These are phyloP conservation scores for Temnothorax longispinosus DNA, from an alignment of 1,140 invertebrate genomes.

Conservation along the genomic window DNA sequence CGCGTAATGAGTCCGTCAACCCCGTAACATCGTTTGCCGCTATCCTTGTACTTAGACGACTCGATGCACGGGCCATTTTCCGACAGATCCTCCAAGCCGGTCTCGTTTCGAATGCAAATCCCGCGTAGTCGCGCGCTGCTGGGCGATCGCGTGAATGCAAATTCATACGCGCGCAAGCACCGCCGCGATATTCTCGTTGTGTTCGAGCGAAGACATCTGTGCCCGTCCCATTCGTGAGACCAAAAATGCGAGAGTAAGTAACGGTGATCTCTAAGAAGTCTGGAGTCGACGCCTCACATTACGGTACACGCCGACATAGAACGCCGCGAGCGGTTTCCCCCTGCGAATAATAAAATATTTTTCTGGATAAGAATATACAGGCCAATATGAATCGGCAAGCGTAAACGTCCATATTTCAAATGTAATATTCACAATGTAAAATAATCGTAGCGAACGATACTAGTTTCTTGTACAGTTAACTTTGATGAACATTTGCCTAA, in stretches of 20 bases:
- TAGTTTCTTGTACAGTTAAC: conserved; percentile 10
- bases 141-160: conserved; percentile 66
- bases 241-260: conserved; percentile 32
- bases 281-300: background rate
- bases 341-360: conserved; percentile 4
- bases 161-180: conserved; percentile 61
- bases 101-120: conserved; percentile 82
- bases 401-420: background rate
- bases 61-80: conserved; percentile 80
- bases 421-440: background rate
- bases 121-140: conserved; percentile 52
- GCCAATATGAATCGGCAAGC: background rate
- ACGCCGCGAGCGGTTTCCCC: conserved; percentile 1
- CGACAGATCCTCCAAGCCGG: conserved; percentile 75
- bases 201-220: background rate
- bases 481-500: background rate
- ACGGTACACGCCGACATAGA: background rate
- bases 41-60: conserved; percentile 84
- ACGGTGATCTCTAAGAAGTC: background rate
- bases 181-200: conserved; percentile 67
- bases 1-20: conserved; percentile 85
- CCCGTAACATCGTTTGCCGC: conserved; percentile 84
- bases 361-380: background rate
- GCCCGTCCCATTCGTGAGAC: background rate
- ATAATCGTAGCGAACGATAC: background rate